These are phyloP conservation scores for Argya squamiceps DNA, from an alignment of 2,797 vertebrate species.

Conservation along the genomic window DNA sequence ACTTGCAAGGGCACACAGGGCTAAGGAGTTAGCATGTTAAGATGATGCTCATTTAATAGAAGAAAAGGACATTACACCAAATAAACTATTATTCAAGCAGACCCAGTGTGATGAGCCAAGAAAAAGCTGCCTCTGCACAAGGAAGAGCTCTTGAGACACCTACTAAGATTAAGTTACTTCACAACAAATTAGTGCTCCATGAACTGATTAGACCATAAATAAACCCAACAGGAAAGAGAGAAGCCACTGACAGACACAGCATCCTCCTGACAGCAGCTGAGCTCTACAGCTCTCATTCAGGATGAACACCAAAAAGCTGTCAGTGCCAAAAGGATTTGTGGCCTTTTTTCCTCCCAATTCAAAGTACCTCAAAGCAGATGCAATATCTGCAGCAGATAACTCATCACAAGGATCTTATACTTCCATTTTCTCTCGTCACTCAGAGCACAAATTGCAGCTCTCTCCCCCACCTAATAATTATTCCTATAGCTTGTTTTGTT, in stretches of 20 bases:
- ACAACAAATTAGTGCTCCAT: conserved; percentile 20
- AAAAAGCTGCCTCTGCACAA: conserved; percentile 14
- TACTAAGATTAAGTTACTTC: conserved; percentile 22
- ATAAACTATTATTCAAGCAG: not conserved
- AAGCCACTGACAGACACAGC: not conserved
- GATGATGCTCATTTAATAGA: not conserved
- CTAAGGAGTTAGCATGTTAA: not conserved
- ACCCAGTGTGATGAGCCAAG: not conserved
- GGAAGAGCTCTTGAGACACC: not conserved
- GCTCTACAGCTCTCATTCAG: not conserved
- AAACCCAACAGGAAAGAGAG: not conserved
- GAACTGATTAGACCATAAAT: conserved; percentile 36
- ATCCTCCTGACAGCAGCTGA: not conserved
- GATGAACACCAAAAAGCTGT: not conserved
- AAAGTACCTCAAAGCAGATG: not conserved
- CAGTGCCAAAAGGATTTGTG: not conserved
- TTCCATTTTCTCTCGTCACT: conserved; percentile 24
- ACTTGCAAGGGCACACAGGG: not conserved
- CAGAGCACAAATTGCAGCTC: conserved; percentile 46
- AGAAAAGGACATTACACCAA: not conserved
- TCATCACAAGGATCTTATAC: conserved; percentile 1
- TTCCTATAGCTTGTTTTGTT: conserved; percentile 7
- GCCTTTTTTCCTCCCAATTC: not conserved
- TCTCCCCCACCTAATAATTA: conserved; percentile 33
- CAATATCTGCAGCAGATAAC: not conserved